Conservation (phyloP, 2,113 vertebrate genomes). For the Pitta sordida region DNA sequence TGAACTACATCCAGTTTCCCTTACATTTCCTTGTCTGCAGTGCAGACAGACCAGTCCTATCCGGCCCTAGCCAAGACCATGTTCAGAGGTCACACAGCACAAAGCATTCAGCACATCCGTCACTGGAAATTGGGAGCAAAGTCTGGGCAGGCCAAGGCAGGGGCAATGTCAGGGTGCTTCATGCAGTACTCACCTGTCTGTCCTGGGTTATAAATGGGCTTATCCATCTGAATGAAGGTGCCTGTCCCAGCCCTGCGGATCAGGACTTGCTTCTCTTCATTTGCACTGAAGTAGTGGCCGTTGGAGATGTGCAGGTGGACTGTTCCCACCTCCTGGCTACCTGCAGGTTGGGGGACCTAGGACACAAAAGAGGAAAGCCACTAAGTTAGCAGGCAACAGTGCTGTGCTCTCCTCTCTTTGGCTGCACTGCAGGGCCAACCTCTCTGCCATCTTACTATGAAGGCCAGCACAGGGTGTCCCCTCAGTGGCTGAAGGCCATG, state of each 20-base stretch:
- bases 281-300: slow-evolving; percentile 18
- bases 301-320: slow-evolving; percentile 16
- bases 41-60: neutral
- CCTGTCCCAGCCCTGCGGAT: slow-evolving; percentile 50
- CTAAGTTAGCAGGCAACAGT: neutral
- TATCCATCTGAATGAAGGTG: slow-evolving; percentile 65
- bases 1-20: neutral
- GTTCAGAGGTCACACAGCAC: neutral
- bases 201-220: slow-evolving; percentile 39
- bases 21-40: neutral
- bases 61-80: neutral
- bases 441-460: neutral
- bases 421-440: neutral
- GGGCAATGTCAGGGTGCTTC: neutral
- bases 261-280: slow-evolving; percentile 52
- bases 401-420: neutral
- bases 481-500: neutral
- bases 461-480: neutral
- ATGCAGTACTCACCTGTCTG: neutral
- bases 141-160: no score
- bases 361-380: neutral
- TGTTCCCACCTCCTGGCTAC: slow-evolving; percentile 5
- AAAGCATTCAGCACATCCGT: rapidly evolving
- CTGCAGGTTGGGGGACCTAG: slow-evolving; percentile 24
- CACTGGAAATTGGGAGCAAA: neutral